phyloP scores from a whole-genome alignment of 2,113 vertebrate species.

The Microcebus ravelobensis region DNA sequence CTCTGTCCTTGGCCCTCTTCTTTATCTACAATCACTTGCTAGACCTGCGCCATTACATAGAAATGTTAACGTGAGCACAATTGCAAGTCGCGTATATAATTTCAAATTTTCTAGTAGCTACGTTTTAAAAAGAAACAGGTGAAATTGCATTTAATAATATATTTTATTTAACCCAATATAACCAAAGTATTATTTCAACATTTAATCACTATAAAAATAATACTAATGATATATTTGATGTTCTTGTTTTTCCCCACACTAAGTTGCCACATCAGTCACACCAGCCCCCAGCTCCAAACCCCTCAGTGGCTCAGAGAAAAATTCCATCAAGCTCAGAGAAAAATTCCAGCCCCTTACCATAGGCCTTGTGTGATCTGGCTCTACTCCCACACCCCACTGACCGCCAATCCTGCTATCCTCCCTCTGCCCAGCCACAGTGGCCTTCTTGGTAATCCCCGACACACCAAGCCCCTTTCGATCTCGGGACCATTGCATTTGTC shows the following conservation, averaged over 20 bases:
- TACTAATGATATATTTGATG: background rate
- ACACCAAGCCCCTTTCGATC: background rate
- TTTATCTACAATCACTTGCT: background rate
- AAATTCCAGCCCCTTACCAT: background rate
- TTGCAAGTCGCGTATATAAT: background rate
- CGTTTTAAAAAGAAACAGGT: background rate
- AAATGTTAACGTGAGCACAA: background rate
- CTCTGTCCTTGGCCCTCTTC: constrained; percentile 52
- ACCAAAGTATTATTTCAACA: background rate
- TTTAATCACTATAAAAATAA: constrained; percentile 17
- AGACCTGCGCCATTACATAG: background rate
- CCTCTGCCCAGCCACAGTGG: background rate
- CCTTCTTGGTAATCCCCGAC: background rate
- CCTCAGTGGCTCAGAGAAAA: background rate
- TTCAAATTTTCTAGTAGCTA: background rate
- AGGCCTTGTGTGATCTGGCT: background rate
- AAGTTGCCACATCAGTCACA: background rate
- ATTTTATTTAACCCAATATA: background rate
- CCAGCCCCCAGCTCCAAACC: background rate
- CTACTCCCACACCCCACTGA: background rate
- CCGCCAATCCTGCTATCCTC: background rate
- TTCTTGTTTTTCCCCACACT: background rate
- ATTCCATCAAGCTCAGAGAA: background rate
- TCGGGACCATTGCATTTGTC: background rate
- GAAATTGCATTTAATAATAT: background rate